These are phyloP conservation scores for Bradysia coprophila DNA, from an alignment of 1,140 invertebrate species.

Conservation along the genomic window DNA sequence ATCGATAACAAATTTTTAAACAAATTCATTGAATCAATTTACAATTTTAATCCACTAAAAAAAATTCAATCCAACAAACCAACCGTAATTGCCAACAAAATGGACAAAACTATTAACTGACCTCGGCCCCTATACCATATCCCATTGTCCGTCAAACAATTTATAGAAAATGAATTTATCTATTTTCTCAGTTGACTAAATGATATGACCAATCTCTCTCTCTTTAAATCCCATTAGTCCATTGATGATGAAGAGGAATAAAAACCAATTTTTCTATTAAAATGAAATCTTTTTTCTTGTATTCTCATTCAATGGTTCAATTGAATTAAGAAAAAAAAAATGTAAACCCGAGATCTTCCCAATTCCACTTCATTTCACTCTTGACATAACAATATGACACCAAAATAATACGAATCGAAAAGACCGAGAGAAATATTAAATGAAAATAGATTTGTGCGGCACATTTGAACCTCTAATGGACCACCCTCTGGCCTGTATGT, in stretches of 20 bases:
- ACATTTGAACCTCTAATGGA: not conserved
- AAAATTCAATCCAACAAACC: not conserved
- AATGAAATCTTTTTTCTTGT: not conserved
- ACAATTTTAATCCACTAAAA: not conserved
- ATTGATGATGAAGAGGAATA: not conserved
- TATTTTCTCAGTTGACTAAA: no score
- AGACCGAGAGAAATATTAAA: not conserved
- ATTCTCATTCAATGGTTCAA: not conserved
- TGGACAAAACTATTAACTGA: no score
- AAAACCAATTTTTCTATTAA: not conserved
- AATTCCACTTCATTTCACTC: constrained; percentile 3
- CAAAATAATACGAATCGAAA: not conserved
- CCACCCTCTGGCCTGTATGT: not conserved
- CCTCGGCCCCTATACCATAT: not conserved
- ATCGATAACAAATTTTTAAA: no score
- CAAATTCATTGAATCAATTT: not conserved
- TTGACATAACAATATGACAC: constrained; percentile 4
- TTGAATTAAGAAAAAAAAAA: no score
- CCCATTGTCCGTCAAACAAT: not conserved
- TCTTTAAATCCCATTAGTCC: not conserved
- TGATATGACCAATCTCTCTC: not conserved
- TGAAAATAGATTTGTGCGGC: not conserved
- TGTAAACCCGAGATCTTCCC: not conserved
- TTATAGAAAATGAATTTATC: not conserved
- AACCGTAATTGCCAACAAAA: no score